Evolutionary conservation across 2,797 vertebrate species (phyloP).

Genomic region (Notoglanidium macrostoma): DNA sequence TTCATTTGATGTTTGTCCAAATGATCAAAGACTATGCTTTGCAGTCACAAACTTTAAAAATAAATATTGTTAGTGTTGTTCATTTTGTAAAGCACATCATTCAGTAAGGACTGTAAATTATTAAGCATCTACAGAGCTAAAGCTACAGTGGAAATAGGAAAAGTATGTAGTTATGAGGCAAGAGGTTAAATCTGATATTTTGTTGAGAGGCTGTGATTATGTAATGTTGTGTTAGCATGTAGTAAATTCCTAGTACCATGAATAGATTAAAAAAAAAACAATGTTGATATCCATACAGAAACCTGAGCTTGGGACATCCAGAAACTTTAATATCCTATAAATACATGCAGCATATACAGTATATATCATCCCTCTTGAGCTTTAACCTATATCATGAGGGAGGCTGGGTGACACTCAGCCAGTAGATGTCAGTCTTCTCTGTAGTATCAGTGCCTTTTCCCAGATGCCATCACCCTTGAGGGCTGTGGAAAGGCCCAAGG

Average conservation of each 20-base stretch:
- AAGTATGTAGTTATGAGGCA: not conserved
- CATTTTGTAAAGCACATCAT: not conserved
- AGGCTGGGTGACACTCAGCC: constrained; percentile 54
- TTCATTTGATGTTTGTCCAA: not conserved
- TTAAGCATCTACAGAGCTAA: not conserved
- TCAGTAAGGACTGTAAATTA: not conserved
- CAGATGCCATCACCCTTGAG: constrained; percentile 52
- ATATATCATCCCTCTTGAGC: constrained; percentile 11
- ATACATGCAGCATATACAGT: not conserved
- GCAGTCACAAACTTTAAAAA: not conserved
- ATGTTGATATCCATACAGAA: not conserved
- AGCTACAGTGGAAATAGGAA: not conserved
- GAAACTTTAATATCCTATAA: not conserved
- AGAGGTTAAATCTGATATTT: not conserved
- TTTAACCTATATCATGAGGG: constrained; percentile 16
- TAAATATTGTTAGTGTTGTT: not conserved
- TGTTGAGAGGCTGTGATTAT: not conserved
- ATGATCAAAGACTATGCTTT: not conserved
- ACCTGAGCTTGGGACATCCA: not conserved
- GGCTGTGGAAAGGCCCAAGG: constrained; percentile 49
- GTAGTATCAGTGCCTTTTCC: constrained; percentile 57
- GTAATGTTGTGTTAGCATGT: not conserved
- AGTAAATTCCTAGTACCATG: not conserved
- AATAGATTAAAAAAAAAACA: not conserved
- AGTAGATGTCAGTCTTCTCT: constrained; percentile 80